phyloP scores from a whole-genome alignment of 2,797 vertebrate species.

The Enteromius radiatus region DNA sequence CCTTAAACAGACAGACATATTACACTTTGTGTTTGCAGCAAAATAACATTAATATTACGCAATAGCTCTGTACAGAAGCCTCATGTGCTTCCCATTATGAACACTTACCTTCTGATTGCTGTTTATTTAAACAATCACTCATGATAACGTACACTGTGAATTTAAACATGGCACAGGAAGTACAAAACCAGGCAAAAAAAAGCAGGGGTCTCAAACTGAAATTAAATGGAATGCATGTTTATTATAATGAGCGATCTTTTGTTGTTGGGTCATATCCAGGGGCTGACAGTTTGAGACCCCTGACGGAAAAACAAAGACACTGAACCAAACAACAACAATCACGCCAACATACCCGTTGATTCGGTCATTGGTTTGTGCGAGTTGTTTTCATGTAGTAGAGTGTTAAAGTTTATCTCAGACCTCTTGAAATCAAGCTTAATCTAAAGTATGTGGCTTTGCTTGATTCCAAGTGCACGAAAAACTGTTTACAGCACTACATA shows the following conservation, averaged over 20 bases:
- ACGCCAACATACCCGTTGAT: constrained; percentile 43
- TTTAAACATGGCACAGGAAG: constrained; percentile 19
- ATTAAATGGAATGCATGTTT: background rate
- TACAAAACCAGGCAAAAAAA: constrained; percentile 10
- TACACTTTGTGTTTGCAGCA: constrained; percentile 33
- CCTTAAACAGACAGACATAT: constrained; percentile 30
- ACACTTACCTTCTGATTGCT: constrained; percentile 31
- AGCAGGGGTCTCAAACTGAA: constrained; percentile 17
- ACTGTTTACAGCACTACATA: background rate
- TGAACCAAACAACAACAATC: constrained; percentile 19
- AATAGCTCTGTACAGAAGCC: constrained; percentile 18
- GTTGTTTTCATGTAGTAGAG: background rate
- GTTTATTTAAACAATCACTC: constrained; percentile 18
- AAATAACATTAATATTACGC: background rate
- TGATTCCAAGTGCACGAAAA: background rate
- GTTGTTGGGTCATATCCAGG: background rate
- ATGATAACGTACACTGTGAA: background rate
- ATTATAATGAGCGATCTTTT: background rate
- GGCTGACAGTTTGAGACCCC: background rate
- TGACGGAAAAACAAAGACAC: background rate
- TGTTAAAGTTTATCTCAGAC: background rate
- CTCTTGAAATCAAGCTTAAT: background rate
- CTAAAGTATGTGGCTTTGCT: background rate
- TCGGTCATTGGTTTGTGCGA: constrained; percentile 62
- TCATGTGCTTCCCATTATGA: background rate